Evolutionary conservation across 2,113 vertebrate species (phyloP).

Genomic region (Tyrannus savana): DNA sequence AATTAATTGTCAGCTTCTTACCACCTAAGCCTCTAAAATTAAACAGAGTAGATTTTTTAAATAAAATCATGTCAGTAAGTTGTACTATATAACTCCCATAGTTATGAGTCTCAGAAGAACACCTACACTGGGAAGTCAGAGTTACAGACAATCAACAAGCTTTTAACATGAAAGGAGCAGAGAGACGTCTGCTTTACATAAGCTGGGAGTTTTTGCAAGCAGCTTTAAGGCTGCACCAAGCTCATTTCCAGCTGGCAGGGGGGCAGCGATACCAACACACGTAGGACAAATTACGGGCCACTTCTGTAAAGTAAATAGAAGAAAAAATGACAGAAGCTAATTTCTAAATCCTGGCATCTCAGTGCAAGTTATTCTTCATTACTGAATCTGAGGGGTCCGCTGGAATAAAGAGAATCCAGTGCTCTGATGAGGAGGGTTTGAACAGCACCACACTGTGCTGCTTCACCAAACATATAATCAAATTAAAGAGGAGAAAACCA

Average conservation of each 20-base stretch:
- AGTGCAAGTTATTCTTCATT: not conserved
- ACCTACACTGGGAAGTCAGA: not conserved
- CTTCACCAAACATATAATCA: not conserved
- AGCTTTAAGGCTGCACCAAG: not conserved
- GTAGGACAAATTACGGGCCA: not conserved
- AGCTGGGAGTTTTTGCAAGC: not conserved
- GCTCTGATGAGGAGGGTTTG: not conserved
- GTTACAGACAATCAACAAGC: not conserved
- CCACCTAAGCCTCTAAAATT: conserved; percentile 25
- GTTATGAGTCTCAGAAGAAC: not conserved
- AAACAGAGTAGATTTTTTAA: not conserved
- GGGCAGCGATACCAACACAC: not conserved
- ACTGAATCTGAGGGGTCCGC: not conserved
- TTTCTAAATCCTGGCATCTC: not conserved
- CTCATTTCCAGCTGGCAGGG: not conserved
- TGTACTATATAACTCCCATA: not conserved
- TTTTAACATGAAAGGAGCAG: not conserved
- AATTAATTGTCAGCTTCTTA: conserved; percentile 29
- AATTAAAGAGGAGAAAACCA: not conserved
- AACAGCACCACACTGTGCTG: not conserved
- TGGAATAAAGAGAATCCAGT: not conserved
- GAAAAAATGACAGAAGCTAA: not conserved
- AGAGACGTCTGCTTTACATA: not conserved
- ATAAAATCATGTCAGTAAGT: not conserved
- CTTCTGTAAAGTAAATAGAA: not conserved